Evolutionary conservation across 53 echinoderm and acorn worm genomes (phyloP).

Genomic region (Temnopleurus reevesii): DNA sequence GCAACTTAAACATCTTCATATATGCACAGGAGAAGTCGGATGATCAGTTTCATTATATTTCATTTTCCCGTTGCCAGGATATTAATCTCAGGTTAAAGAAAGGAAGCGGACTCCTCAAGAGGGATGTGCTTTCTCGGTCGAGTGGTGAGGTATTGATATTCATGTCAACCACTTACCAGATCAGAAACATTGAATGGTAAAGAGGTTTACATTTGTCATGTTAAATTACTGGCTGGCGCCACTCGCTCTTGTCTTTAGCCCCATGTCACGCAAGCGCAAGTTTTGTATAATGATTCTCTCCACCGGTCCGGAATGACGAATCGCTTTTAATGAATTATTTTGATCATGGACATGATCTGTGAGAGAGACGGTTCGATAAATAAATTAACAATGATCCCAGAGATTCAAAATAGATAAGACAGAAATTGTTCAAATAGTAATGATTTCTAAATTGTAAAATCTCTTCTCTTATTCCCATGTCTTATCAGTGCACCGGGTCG

Average conservation of each 20-base stretch:
- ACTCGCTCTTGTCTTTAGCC: not conserved
- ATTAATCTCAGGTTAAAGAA: not conserved
- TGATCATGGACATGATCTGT: not conserved
- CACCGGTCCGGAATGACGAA: not conserved
- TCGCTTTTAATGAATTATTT: not conserved
- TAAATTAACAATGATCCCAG: too few relatives aligned
- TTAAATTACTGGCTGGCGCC: not conserved
- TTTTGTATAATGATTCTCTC: conserved; percentile 1
- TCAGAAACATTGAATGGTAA: not conserved
- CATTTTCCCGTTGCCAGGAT: not conserved
- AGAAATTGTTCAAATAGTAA: too few relatives aligned
- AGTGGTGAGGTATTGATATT: not conserved
- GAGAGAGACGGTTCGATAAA: too few relatives aligned
- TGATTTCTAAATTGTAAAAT: too few relatives aligned
- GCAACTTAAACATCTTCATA: too few relatives aligned
- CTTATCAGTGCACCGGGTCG: too few relatives aligned
- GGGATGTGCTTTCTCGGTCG: not conserved
- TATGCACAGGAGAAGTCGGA: too few relatives aligned
- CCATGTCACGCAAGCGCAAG: not conserved
- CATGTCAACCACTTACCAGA: not conserved
- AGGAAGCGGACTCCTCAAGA: not conserved
- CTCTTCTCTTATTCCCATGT: too few relatives aligned
- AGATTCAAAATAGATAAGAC: too few relatives aligned
- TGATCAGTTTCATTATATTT: not conserved
- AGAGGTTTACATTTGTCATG: not conserved